These are phyloP conservation scores for Pontoporia blainvillei DNA, from an alignment of 2,113 vertebrate species.

Conservation along the genomic window DNA sequence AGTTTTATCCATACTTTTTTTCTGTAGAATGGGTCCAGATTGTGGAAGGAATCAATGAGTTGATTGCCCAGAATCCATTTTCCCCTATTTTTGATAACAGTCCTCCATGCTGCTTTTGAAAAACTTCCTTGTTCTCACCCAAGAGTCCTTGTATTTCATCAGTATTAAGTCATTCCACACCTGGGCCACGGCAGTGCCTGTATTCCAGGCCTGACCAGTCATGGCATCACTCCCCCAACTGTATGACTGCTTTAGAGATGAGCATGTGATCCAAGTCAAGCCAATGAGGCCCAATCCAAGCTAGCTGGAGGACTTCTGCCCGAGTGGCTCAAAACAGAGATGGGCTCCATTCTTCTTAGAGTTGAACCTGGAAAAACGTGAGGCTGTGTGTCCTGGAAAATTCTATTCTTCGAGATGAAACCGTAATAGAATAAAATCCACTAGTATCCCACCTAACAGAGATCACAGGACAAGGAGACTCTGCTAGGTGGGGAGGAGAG, in stretches of 20 bases:
- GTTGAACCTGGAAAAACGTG: neutral
- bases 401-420: neutral
- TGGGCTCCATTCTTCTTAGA: neutral
- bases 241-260: neutral
- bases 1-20: neutral
- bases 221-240: neutral
- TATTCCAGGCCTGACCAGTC: neutral
- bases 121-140: neutral
- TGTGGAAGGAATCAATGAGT: neutral
- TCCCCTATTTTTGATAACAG: neutral
- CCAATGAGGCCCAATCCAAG: neutral
- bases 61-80: neutral
- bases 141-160: neutral
- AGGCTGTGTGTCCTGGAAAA: neutral
- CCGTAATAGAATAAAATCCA: neutral
- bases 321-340: neutral
- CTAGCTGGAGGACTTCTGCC: neutral
- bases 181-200: neutral
- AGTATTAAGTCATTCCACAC: neutral
- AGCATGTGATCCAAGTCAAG: neutral
- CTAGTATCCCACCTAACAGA: neutral
- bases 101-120: neutral
- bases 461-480: neutral
- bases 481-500: neutral
- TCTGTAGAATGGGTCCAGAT: neutral